A percentile compares a stretch with the other conserved stretches of the same genome.
Evolutionary conservation across 2,797 vertebrate species (phyloP).

Genomic region (Alfaro cultratus): DNA sequence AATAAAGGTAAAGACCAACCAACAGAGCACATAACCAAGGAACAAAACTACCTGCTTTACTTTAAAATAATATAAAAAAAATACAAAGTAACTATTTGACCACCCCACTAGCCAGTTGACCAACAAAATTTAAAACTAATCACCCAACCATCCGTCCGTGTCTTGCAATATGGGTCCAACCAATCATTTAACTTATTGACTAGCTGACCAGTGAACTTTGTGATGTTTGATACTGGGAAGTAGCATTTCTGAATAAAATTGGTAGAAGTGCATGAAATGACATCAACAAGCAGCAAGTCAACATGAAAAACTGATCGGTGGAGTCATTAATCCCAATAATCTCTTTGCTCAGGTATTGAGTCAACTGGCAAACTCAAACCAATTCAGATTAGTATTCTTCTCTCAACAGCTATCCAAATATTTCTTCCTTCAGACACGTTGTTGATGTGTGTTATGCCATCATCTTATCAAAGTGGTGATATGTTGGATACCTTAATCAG

Average conservation of each 20-base stretch:
- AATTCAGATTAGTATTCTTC: slow-evolving; percentile 83
- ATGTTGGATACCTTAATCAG: slow-evolving; percentile 55
- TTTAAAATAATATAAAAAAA: background rate
- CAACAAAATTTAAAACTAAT: background rate
- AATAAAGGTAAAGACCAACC: background rate
- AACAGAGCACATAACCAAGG: background rate
- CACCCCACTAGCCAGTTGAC: background rate
- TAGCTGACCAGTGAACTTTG: background rate
- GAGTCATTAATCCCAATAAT: slow-evolving; percentile 88
- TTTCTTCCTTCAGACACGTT: slow-evolving; percentile 48
- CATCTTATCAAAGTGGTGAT: slow-evolving; percentile 38
- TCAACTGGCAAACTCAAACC: slow-evolving; percentile 79
- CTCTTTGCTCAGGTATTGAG: slow-evolving; percentile 42
- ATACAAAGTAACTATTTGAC: background rate
- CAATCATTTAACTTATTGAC: background rate
- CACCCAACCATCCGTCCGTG: background rate
- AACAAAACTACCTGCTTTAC: background rate
- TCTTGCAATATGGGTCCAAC: background rate
- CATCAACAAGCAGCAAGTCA: slow-evolving; percentile 56
- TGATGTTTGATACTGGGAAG: background rate
- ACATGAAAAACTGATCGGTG: slow-evolving; percentile 84
- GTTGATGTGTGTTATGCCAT: slow-evolving; percentile 55
- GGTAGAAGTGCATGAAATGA: background rate
- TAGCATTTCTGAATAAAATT: background rate
- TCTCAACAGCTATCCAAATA: slow-evolving; percentile 73